Conservation (phyloP, 1,140 invertebrate species). For the Drosophila bocqueti region DNA sequence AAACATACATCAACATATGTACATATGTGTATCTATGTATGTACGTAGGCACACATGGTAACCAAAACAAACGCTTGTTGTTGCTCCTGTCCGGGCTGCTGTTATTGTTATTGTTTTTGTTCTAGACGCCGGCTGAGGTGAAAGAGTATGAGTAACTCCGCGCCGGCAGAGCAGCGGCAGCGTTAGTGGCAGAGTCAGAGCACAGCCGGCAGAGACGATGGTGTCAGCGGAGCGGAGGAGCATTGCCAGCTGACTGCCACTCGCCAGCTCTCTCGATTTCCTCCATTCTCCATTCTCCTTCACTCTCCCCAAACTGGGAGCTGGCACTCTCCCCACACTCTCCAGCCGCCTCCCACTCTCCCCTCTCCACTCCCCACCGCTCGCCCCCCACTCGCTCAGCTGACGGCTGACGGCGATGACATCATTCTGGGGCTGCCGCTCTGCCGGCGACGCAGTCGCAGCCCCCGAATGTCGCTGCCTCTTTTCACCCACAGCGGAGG, state of each 20-base stretch:
- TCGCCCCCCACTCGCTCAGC: constrained; percentile 31
- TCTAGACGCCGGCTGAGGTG: constrained; percentile 20
- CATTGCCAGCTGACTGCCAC: constrained; percentile 53
- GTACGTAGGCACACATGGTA: background rate
- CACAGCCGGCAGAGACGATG: constrained; percentile 51
- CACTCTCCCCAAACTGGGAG: constrained; percentile 1
- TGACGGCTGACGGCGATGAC: constrained; percentile 50
- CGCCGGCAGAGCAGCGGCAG: constrained; percentile 10
- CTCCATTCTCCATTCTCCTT: constrained; percentile 2
- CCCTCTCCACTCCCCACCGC: constrained; percentile 5
- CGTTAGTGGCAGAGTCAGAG: constrained; percentile 12
- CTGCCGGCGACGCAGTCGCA: constrained; percentile 31
- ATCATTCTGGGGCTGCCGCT: constrained; percentile 44
- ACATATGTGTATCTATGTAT: background rate
- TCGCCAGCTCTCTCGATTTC: constrained; percentile 11
- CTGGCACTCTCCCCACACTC: background rate
- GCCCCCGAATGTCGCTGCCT: background rate
- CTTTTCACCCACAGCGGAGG: background rate
- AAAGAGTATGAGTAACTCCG: constrained; percentile 49
- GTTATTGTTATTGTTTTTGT: background rate
- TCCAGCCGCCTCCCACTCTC: constrained; percentile 9
- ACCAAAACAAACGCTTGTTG: constrained; percentile 11
- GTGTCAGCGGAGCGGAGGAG: constrained; percentile 71
- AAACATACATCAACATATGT: background rate
- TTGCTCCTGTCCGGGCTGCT: constrained; percentile 19